Conservation (phyloP, 2,888 invertebrate species). For the Dynastes maya region DNA sequence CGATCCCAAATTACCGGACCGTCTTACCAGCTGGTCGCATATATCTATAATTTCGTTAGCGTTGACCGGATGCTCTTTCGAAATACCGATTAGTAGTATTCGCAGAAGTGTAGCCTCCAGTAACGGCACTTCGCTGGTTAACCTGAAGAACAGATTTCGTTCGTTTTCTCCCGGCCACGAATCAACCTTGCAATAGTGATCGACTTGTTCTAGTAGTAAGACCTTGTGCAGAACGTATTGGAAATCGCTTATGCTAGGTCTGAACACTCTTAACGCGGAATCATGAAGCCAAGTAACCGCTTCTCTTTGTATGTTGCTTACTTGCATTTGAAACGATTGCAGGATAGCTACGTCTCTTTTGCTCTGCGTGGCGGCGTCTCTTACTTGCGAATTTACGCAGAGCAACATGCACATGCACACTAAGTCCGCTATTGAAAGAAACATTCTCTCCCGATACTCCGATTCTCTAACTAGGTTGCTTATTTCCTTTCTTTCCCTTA, state of each 20-base stretch:
- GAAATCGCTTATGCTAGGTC: slow-evolving; percentile 81
- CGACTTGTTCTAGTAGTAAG: slow-evolving; percentile 83
- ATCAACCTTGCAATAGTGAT: slow-evolving; percentile 86
- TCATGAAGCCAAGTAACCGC: slow-evolving; percentile 92
- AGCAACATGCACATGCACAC: slow-evolving; percentile 89
- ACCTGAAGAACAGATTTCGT: slow-evolving; percentile 81
- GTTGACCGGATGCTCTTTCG: slow-evolving; percentile 84
- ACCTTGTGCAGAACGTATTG: slow-evolving; percentile 86
- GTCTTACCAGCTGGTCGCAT: slow-evolving; percentile 86
- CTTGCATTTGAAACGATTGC: slow-evolving; percentile 68
- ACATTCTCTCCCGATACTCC: slow-evolving; percentile 87
- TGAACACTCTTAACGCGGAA: slow-evolving; percentile 82
- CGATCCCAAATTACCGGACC: slow-evolving; percentile 85
- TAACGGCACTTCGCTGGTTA: slow-evolving; percentile 91
- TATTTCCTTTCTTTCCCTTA: slow-evolving; percentile 78
- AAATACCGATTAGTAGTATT: slow-evolving; percentile 82
- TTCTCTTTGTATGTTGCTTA: slow-evolving; percentile 84
- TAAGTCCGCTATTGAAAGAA: slow-evolving; percentile 87
- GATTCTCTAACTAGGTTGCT: slow-evolving; percentile 76
- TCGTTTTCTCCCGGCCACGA: slow-evolving; percentile 95
- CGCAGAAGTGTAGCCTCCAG: slow-evolving; percentile 88
- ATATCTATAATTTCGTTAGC: slow-evolving; percentile 90
- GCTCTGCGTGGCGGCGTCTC: slow-evolving; percentile 76
- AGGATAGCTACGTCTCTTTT: slow-evolving; percentile 72
- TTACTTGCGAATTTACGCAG: slow-evolving; percentile 81